A percentile compares a stretch with the other conserved stretches of the same genome.
Evolutionary conservation across 2,797 vertebrate species (phyloP).

Genomic region (Parauchenoglanis ngamensis): DNA sequence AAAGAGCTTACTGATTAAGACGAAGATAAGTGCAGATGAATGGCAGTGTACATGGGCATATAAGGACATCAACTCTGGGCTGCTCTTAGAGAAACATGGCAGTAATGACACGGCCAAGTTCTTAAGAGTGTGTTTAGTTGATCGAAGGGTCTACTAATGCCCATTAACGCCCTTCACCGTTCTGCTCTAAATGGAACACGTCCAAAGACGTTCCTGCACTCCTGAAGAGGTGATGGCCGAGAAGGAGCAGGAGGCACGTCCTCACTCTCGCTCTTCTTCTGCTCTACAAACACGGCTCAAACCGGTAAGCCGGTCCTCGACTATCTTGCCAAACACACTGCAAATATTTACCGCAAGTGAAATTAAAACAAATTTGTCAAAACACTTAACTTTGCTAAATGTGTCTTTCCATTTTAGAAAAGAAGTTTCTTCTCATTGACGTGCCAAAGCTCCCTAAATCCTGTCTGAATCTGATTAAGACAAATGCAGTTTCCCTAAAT

Average conservation of each 20-base stretch:
- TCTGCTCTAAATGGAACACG: slow-evolving; percentile 18
- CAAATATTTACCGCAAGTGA: slow-evolving; percentile 42
- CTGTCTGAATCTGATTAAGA: slow-evolving; percentile 51
- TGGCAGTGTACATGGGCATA: slow-evolving; percentile 20
- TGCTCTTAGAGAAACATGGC: background rate
- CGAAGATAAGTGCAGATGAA: slow-evolving; percentile 24
- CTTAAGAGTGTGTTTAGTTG: slow-evolving; percentile 42
- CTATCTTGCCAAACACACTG: slow-evolving; percentile 30
- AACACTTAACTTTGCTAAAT: slow-evolving; percentile 36
- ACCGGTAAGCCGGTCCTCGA: slow-evolving; percentile 10
- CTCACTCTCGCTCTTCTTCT: background rate
- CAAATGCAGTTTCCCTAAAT: slow-evolving; percentile 33
- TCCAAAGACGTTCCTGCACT: slow-evolving; percentile 35
- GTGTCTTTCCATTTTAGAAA: slow-evolving; percentile 33
- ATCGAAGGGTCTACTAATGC: slow-evolving; percentile 38
- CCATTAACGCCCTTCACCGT: slow-evolving; percentile 7
- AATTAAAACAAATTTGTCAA: slow-evolving; percentile 40
- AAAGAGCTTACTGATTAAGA: slow-evolving; percentile 11
- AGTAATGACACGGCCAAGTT: slow-evolving; percentile 21
- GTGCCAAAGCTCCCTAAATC: slow-evolving; percentile 42
- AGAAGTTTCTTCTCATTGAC: slow-evolving; percentile 18
- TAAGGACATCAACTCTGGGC: slow-evolving; percentile 33
- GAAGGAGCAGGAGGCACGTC: slow-evolving; percentile 7
- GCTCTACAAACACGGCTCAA: slow-evolving; percentile 37
- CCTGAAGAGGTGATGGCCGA: background rate